Base-by-base conservation (phyloP, 1,140 invertebrate genomes). In the Nephila pilipes region DNA sequence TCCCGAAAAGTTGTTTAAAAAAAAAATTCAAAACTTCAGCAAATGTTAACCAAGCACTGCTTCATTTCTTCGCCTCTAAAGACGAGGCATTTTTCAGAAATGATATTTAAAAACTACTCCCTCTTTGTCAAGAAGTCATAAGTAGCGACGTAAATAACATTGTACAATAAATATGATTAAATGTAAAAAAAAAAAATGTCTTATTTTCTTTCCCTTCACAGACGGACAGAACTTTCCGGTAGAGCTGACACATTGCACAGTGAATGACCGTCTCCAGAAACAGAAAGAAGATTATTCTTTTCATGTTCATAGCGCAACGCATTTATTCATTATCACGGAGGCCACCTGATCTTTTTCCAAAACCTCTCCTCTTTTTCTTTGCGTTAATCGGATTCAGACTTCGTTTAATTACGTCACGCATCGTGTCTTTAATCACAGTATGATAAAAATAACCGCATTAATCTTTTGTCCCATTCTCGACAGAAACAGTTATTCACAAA, bases 361-460 rank as follows among this genome's bases (percentile, higher is more conserved):
- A n/a, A n/a, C 12, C 46, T 29, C 63, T 65, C 25, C 63, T 8
- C 29, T 29, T 75, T 75, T 75, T 75, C 29, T 18, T 32, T n/a
- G 14, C 12, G 32, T 75, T 75, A 75, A 75, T 36, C 12, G 14
- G 69, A 75, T 75, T 75, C 29, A 75, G 25, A 3, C 69, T 32
- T 10, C 29, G 25, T 75, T 32, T 75, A 75, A 75, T 75, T 75
- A 75, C 69, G 32, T 75, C 29, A 75, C 69, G 69, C 69, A 36
- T 75, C 69, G 25, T 60, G 58, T 18, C 22, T 22, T 3, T 18
- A 60, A 22, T 60, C 58, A 14, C 22, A 18, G 20, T 22, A 10
- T 10, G 12, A 46, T 10, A 63, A 75, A 25, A 75, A 75, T 18
- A 75, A 75, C 18, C 29, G 29, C 29, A 75, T 75, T 75, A 16